Evolutionary conservation across 1,140 invertebrate species (phyloP), one percentile per base, ranked within the genome.

Genomic region (Apis cerana): DNA sequence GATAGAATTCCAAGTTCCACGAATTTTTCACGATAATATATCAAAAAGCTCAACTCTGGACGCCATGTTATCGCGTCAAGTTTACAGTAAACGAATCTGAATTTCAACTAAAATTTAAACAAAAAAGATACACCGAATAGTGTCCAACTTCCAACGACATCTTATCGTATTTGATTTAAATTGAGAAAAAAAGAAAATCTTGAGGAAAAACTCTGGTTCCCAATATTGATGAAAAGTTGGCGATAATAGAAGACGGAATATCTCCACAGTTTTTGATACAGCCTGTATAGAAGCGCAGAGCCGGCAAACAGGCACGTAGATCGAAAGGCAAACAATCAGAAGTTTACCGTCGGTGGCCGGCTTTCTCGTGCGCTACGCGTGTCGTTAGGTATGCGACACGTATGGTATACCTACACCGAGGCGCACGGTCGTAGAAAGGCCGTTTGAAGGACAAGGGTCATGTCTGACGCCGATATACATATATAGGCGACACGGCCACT

Each of bases 401-500:
- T 75, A 85, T 59, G 50, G 70, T 61, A 65, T 82, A 87, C 80
- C 82, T 85, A 87, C 74, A 85, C 82, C 79, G 58, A 77, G 82
- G 11, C 69, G 79, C 67, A 76, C 82, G 83, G 76, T 85, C 82
- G 88, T 89, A 89, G 90, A 91, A 91, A 91, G 91, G 91, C 89
- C 90, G 89, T 91, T 90, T 88, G 90, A 92, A 91, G 91, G 91
- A 92, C 91, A 91, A 89, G 88, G 89, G 90, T 89, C 90, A 90
- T 88, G 82, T 80, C 76, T 75, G 75, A 85, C 85, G 78, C 79
- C 84, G 79, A 87, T 76, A 75, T 75, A 86, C 75, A 78, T 65
- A 84, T 78, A 82, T 76, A 80, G 69, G 67, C 59, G 75, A 84
- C 80, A 85, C 84, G 85, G 75, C 67, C 80, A 83, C 82, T 80